phyloP scores from a whole-genome alignment of 1,140 invertebrate species.

The Drosophila tropicalis region DNA sequence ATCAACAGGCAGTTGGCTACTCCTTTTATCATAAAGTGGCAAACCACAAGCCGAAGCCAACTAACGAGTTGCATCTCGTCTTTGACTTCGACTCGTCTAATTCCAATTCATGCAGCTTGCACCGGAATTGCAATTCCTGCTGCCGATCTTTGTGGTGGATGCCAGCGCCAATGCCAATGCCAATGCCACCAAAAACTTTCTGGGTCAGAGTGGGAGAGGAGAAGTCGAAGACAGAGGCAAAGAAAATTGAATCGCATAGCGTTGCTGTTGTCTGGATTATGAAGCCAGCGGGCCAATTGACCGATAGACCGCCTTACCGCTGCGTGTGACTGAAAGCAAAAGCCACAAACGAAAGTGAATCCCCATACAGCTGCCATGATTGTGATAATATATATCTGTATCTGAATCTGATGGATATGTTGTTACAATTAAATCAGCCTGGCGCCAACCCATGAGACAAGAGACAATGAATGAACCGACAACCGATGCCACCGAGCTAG shows the following conservation, averaged over 20 bases:
- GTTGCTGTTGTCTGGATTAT: slow-evolving; percentile 54
- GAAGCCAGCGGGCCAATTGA: slow-evolving; percentile 42
- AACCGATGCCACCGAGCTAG: slow-evolving; percentile 21
- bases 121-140: slow-evolving; percentile 75
- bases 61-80: slow-evolving; percentile 40
- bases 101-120: slow-evolving; percentile 58
- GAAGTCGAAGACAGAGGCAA: slow-evolving; percentile 41
- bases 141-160: slow-evolving; percentile 13
- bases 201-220: slow-evolving; percentile 57
- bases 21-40: slow-evolving; percentile 68
- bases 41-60: slow-evolving; percentile 41
- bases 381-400: slow-evolving; percentile 7
- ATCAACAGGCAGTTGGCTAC: slow-evolving; percentile 46
- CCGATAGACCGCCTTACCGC: slow-evolving; percentile 35
- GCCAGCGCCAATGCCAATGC: slow-evolving; percentile 43
- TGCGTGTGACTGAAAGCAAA: slow-evolving; percentile 70
- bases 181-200: slow-evolving; percentile 61
- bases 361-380: slow-evolving; percentile 4
- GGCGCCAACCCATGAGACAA: slow-evolving; percentile 53
- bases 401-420: slow-evolving; percentile 22
- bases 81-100: slow-evolving; percentile 43
- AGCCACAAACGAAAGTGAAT: slow-evolving; percentile 75
- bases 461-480: neutral
- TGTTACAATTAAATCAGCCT: slow-evolving; percentile 30
- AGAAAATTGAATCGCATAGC: slow-evolving; percentile 56